These are phyloP conservation scores for Lycocorax pyrrhopterus DNA, from an alignment of 2,113 vertebrate genomes.

Conservation along the genomic window DNA sequence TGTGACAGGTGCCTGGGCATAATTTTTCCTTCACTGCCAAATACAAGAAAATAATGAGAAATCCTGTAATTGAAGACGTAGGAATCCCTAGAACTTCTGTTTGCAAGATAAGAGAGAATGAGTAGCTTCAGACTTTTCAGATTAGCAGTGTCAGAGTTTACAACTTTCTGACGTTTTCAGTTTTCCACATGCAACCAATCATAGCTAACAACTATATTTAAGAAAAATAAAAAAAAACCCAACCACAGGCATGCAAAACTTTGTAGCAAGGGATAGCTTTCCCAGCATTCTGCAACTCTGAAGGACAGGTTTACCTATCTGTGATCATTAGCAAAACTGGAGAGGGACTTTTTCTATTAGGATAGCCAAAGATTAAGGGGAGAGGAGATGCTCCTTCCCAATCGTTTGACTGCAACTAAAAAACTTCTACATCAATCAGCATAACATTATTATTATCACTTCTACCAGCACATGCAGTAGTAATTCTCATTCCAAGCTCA, in stretches of 20 bases:
- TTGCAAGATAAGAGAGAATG: not conserved
- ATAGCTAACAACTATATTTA: not conserved
- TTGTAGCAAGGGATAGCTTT: not conserved
- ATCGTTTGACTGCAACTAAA: not conserved
- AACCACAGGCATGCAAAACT: not conserved
- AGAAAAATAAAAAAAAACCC: not conserved
- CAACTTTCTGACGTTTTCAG: not conserved
- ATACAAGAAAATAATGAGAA: not conserved
- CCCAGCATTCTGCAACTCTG: not conserved
- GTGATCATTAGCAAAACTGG: not conserved
- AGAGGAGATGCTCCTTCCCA: not conserved
- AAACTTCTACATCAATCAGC: not conserved
- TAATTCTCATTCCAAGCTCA: not conserved
- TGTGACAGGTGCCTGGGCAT: too few species aligned
- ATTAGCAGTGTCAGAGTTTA: not conserved
- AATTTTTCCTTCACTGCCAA: not conserved
- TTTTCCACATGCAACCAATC: not conserved
- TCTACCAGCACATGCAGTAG: not conserved
- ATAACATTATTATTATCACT: not conserved
- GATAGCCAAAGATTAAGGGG: not conserved
- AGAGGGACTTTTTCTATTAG: not conserved
- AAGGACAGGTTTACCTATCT: not conserved
- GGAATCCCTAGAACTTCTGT: not conserved
- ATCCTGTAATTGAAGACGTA: not conserved
- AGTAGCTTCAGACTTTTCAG: not conserved